These are phyloP conservation scores for Polypedilum vanderplanki DNA, from an alignment of 1,140 invertebrate genomes.

Conservation along the genomic window DNA sequence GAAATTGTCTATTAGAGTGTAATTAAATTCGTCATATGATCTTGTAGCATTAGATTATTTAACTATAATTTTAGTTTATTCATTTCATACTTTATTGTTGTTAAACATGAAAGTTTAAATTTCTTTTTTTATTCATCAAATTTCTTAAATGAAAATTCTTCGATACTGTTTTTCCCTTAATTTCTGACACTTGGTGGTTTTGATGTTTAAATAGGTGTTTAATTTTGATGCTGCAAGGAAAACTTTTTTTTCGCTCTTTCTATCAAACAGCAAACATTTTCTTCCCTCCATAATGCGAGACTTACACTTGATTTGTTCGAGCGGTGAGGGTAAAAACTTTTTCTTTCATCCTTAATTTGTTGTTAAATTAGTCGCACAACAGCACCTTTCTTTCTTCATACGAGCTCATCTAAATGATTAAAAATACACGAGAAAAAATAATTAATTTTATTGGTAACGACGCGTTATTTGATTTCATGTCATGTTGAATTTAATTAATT, in stretches of 20 bases:
- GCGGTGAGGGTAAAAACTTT: not conserved
- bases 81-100: no score
- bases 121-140: no score
- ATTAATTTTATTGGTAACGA: constrained; percentile 28
- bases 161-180: not conserved
- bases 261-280: not conserved
- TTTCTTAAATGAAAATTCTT: not conserved
- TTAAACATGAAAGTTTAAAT: no score
- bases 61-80: no score
- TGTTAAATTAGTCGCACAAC: constrained; percentile 11
- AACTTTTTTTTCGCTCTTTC: no score
- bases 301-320: not conserved
- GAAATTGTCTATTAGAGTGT: not conserved
- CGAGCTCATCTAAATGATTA: not conserved
- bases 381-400: not conserved
- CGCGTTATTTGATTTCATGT: constrained; percentile 25
- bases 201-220: constrained; percentile 23
- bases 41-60: no score
- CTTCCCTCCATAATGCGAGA: not conserved
- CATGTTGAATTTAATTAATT: constrained; percentile 28
- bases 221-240: constrained; percentile 10
- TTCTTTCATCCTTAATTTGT: constrained; percentile 27
- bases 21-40: no score
- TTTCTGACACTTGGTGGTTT: constrained; percentile 15
- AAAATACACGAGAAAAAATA: not conserved